Conservation (phyloP, 1,140 invertebrate genomes). For the Belonocnema kinseyi region DNA sequence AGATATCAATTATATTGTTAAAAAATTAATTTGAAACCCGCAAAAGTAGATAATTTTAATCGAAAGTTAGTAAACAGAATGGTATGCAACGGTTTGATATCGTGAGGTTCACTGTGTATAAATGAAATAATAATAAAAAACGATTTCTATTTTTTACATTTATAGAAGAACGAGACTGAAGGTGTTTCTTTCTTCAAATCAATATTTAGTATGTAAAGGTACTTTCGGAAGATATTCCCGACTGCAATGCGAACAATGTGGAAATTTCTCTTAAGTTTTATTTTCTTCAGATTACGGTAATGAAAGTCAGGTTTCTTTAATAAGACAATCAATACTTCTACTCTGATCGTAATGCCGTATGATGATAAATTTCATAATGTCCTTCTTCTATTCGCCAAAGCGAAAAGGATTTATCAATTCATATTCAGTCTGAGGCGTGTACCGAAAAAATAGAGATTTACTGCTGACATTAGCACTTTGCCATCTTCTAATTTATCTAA, state of each 20-base stretch:
- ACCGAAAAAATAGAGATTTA: conserved; percentile 52
- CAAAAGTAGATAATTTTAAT: too few relatives aligned
- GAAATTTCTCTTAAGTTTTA: not conserved
- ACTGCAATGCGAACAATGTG: not conserved
- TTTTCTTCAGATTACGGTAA: conserved; percentile 3
- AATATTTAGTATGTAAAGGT: not conserved
- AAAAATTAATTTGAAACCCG: too few relatives aligned
- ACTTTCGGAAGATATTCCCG: not conserved
- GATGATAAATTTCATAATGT: conserved; percentile 32
- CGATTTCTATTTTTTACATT: too few relatives aligned
- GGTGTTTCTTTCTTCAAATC: not conserved
- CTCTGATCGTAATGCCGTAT: conserved; percentile 35
- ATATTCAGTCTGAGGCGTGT: conserved; percentile 33
- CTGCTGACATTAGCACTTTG: conserved; percentile 41
- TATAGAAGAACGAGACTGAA: too few relatives aligned
- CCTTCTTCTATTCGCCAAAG: conserved; percentile 23
- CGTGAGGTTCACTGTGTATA: too few relatives aligned
- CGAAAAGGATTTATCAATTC: conserved; percentile 36
- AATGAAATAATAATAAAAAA: too few relatives aligned
- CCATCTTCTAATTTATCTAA: not conserved
- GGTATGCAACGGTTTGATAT: too few relatives aligned
- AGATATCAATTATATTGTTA: too few relatives aligned
- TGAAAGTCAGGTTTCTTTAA: not conserved
- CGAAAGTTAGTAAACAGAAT: too few relatives aligned
- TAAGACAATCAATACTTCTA: not conserved